A percentile compares a stretch with the other conserved stretches of the same genome.
phyloP scores from a whole-genome alignment of 2,888 invertebrate species.

The Aphidoletes aphidimyza region DNA sequence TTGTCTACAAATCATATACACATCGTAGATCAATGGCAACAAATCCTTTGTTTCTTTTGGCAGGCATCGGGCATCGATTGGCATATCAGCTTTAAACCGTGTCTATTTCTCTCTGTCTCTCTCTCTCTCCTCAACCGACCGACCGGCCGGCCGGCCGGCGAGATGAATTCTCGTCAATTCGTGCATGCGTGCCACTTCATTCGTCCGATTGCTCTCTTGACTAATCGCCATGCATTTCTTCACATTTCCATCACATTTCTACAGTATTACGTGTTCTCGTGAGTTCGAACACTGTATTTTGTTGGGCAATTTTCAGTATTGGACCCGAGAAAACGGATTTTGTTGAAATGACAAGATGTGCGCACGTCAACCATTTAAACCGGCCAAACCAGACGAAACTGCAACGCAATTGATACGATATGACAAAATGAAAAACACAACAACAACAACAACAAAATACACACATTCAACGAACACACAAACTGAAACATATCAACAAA shows the following conservation, averaged over 20 bases:
- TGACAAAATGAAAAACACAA: neutral
- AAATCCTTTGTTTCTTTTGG: neutral
- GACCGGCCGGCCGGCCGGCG: too few relatives aligned
- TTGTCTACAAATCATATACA: neutral
- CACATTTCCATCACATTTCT: conserved; percentile 45
- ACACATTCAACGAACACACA: neutral
- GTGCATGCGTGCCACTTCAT: conserved; percentile 46
- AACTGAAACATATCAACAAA: neutral
- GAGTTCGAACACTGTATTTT: neutral
- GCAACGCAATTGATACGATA: too few relatives aligned
- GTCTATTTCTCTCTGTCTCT: too few relatives aligned
- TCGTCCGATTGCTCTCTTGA: conserved; percentile 47
- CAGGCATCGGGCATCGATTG: neutral
- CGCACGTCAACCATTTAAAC: neutral
- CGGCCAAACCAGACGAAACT: neutral
- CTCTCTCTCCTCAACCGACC: too few relatives aligned
- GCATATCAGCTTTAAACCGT: too few relatives aligned
- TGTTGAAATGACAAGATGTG: conserved; percentile 4
- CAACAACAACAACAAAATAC: neutral
- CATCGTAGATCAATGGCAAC: neutral
- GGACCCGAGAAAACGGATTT: neutral
- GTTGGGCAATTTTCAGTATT: conserved; percentile 36
- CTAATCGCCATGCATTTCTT: conserved; percentile 37
- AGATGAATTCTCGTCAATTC: neutral
- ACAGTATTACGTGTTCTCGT: neutral